These are phyloP conservation scores for Sylvilagus bachmani DNA, from an alignment of 2,113 vertebrate species.

Conservation along the genomic window DNA sequence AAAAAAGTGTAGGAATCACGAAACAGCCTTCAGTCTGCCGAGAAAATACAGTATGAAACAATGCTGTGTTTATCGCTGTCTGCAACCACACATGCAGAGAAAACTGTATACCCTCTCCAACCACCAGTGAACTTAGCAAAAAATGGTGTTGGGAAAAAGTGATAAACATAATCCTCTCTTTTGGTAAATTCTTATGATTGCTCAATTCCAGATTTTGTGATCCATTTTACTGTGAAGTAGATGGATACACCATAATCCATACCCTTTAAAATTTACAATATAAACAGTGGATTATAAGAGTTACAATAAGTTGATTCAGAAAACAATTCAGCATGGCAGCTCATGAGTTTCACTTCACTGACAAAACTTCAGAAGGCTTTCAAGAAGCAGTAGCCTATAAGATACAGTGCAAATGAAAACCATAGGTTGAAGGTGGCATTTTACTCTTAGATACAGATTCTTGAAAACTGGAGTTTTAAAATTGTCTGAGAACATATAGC, in stretches of 20 bases:
- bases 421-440: not conserved
- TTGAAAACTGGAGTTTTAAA: not conserved
- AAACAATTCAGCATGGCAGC: not conserved
- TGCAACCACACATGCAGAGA: not conserved
- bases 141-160: not conserved
- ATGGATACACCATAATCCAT: not conserved
- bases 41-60: not conserved
- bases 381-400: not conserved
- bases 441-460: not conserved
- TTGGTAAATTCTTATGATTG: not conserved
- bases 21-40: not conserved
- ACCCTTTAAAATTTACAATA: not conserved
- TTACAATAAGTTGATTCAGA: not conserved
- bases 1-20: not conserved
- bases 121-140: not conserved
- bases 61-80: rapidly evolving
- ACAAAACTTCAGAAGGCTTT: not conserved
- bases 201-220: not conserved
- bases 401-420: not conserved
- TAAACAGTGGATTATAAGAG: not conserved
- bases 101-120: not conserved
- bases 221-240: not conserved
- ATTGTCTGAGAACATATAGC: not conserved
- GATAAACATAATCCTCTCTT: not conserved
- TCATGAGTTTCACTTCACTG: not conserved